Evolutionary conservation across 2,888 invertebrate species (phyloP), one percentile per base, ranked within the genome.

Genomic region (Ditylenchus weischeri): DNA sequence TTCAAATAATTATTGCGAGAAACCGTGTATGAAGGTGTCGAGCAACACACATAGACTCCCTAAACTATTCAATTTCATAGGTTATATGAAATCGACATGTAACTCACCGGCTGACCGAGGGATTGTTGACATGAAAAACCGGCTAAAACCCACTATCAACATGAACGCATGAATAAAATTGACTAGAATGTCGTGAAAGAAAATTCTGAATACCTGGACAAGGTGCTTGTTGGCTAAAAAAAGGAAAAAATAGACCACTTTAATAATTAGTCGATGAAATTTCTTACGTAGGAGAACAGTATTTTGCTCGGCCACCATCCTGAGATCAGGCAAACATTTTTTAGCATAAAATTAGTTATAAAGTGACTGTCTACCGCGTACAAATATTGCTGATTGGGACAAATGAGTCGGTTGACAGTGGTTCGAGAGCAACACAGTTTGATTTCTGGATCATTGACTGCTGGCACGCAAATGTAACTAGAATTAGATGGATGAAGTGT

Each of bases 401-500:
- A 78, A 21, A 76, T 67, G 0, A 71, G 68, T 8, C 61, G 35
- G n/a, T 63, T 65, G 6, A 72, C 65, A 8, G 66, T 72, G 15
- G 73, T 65, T 35, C 68, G 63, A 8, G 73, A 68, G 51, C 80
- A 80, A 63, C 80, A 80, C 35, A 79, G 43, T 13, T 64, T 65
- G 5, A 68, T 72, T 50, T 66, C 66, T 8, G 68, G 65, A 21
- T 68, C 65, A 47, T 74, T 69, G 21, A 62, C 47, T 13, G 73
- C 50, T 2, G 68, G 60, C 23, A 64, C 58, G 47, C 69, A 70
- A 18, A 57, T 51, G 51, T 67, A 80, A 66, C 79, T 77, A 6
- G 19, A 48, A 11, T 68, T 59, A 48, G 73, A 77, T 49, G 61
- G 64, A 29, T 29, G 29, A 35, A 63, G 13, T 6, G 19, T 29